phyloP scores from a whole-genome alignment of 2,888 invertebrate species.

The Megalurothrips usitatus region DNA sequence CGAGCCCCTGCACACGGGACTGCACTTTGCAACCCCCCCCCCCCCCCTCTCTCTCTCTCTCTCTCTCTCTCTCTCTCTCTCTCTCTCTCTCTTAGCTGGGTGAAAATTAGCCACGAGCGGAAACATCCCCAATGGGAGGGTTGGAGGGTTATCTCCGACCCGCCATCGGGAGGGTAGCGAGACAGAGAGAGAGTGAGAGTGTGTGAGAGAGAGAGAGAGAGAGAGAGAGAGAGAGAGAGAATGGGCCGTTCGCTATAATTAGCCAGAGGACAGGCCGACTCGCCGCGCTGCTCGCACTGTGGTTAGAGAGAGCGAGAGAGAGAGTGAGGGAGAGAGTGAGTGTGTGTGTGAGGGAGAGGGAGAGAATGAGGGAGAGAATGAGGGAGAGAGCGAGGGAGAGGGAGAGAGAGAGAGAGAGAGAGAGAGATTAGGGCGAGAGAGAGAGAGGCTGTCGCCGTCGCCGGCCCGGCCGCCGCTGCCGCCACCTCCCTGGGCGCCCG shows the following conservation, averaged over 20 bases:
- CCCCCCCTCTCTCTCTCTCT: background rate
- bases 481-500: too few species aligned
- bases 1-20: too few species aligned
- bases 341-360: too few species aligned
- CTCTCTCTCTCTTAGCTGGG: background rate
- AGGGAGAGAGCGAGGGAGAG: background rate
- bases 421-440: too few species aligned
- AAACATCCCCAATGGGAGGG: constrained; percentile 5
- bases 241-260: too few species aligned
- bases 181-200: background rate
- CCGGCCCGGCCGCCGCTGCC: too few species aligned
- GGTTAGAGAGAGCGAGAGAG: too few species aligned
- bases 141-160: constrained; percentile 6
- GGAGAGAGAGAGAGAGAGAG: background rate
- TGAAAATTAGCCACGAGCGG: constrained; percentile 4
- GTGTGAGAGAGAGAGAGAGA: background rate
- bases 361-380: background rate
- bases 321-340: too few species aligned
- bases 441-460: too few species aligned
- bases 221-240: background rate
- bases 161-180: background rate
- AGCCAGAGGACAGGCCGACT: too few species aligned
- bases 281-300: too few species aligned
- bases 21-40: background rate
- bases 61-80: too few species aligned